phyloP scores from a whole-genome alignment of 2,113 vertebrate genomes.

The Neopipo cinnamomea region DNA sequence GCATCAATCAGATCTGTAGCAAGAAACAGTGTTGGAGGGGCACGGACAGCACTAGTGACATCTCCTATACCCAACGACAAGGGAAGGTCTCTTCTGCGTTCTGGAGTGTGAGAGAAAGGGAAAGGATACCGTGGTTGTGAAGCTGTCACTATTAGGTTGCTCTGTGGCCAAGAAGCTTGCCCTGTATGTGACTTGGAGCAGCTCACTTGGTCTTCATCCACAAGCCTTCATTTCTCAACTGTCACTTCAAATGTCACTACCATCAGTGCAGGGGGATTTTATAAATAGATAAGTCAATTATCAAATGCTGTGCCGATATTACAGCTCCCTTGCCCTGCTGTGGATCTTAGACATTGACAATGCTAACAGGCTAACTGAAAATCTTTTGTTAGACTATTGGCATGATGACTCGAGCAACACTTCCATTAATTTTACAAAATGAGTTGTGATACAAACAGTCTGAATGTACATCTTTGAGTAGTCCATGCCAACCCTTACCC shows the following conservation, averaged over 20 bases:
- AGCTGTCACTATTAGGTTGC: background rate
- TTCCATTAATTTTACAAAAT: background rate
- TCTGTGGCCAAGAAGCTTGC: background rate
- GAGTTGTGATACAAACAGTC: background rate
- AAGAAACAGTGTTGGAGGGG: accelerated
- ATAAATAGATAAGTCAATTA: background rate
- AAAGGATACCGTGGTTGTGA: background rate
- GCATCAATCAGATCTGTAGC: background rate
- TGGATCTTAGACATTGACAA: background rate
- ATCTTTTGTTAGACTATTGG: background rate
- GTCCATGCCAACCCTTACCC: background rate
- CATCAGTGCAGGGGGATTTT: background rate
- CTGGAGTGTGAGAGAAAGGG: background rate
- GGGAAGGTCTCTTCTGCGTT: background rate
- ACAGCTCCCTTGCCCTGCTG: background rate
- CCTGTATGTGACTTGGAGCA: background rate
- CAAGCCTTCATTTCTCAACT: background rate
- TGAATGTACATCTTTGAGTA: background rate
- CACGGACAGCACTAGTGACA: background rate
- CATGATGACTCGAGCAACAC: background rate
- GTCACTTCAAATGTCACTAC: background rate
- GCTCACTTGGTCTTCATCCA: background rate
- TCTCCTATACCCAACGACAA: background rate
- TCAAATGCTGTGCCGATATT: background rate
- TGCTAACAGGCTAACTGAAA: background rate